A percentile compares a stretch with the other conserved stretches of the same genome.
Conservation (phyloP, 2,797 vertebrate species). For the Otolemur crassicaudatus region DNA sequence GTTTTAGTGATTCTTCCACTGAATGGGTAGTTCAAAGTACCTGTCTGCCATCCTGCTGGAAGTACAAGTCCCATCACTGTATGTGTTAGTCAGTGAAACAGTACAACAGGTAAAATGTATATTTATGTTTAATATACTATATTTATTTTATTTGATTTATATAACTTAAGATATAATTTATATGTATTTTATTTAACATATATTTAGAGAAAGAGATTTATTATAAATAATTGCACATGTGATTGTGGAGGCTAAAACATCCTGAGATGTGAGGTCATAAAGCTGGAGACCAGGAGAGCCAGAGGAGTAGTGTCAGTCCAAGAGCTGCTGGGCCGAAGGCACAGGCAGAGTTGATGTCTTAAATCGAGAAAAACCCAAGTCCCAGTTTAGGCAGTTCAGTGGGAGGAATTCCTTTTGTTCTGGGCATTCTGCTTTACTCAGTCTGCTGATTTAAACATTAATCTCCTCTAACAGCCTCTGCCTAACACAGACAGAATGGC, state of each 20-base stretch:
- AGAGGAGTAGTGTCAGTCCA: neutral
- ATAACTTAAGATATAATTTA: neutral
- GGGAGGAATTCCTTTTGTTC: neutral
- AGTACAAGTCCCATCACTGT: neutral
- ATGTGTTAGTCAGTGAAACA: neutral
- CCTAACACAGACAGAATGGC: too few species aligned
- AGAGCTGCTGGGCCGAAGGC: neutral
- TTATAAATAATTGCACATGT: neutral
- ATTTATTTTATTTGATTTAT: neutral
- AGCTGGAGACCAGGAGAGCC: neutral
- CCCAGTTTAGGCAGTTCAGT: neutral
- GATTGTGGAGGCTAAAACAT: neutral
- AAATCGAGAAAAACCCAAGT: neutral
- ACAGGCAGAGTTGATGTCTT: neutral
- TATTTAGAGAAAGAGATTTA: neutral
- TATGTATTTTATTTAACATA: neutral
- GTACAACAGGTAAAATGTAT: neutral
- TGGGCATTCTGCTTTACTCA: neutral
- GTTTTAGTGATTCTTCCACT: neutral
- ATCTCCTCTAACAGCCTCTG: neutral
- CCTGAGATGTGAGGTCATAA: neutral
- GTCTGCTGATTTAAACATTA: neutral
- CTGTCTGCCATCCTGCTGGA: neutral
- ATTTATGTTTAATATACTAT: neutral
- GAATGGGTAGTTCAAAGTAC: neutral